Evolutionary conservation across 2,797 vertebrate species (phyloP), one percentile per base, ranked within the genome.

Genomic region (Arrhamphus sclerolepis): DNA sequence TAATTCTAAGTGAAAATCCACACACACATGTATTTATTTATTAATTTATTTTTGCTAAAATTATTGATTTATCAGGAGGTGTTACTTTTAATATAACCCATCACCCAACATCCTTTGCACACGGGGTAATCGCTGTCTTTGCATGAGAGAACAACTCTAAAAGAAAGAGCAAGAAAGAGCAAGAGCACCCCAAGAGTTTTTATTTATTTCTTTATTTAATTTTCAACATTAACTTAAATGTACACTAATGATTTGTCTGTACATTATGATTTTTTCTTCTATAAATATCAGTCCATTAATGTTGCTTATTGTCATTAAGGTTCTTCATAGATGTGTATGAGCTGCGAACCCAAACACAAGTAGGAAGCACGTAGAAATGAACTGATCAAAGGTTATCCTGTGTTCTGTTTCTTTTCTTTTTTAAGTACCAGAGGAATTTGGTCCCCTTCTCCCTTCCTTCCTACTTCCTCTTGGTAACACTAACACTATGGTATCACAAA

Each of bases 381-480:
- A 57, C n/a, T 46, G 41, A 65, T 66, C 28, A 58, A 21, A 69
- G 43, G 20, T 40, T 14, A 39, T 28, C 51, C 29, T 49, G 51
- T 56, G 29, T n/a, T 31, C 19, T 53, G 11, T 21, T 21, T 21
- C 21, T 28, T 9, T 20, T 41, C 28, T 29, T 38, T 41, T 49
- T 41, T 42, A 44, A 47, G 8, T 22, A 9, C 10, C 26, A 19
- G 5, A 24, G 43, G 24, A 47, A 59, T 42, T 56, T 48, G 11
- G 20, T 22, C 43, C 24, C 62, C 56, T 56, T 46, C 5, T 47
- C 17, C 42, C 50, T 84, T 77, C 70, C 75, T 81, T 76, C 74
- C 75, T 70, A 43, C 24, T 66, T 77, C 62, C 70, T 56, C n/a
- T 56, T 16, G 31, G 44, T n/a, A 28, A n/a, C n/a, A n/a, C 20